These are phyloP conservation scores for Apotomis capreana DNA, from an alignment of 2,888 invertebrate species.

Conservation along the genomic window DNA sequence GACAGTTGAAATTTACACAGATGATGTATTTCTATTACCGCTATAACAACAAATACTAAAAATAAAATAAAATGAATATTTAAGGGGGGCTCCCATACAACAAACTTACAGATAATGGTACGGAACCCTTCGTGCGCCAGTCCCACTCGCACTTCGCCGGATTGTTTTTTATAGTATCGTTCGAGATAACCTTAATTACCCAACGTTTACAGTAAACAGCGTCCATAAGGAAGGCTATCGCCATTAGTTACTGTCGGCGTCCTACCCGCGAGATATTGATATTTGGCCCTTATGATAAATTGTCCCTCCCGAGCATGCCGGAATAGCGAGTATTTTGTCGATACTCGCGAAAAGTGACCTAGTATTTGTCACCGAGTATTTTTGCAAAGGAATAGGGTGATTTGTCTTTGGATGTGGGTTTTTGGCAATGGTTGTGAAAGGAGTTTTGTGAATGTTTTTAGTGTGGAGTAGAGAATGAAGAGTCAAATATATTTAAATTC, in stretches of 20 bases:
- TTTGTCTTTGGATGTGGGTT: slow-evolving; percentile 33
- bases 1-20: no score
- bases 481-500: neutral
- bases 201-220: slow-evolving; percentile 41
- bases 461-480: neutral
- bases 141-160: no score
- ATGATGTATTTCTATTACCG: no score
- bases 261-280: slow-evolving; percentile 68
- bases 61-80: no score
- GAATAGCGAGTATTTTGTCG: slow-evolving; percentile 50
- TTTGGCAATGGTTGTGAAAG: slow-evolving; percentile 5
- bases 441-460: neutral
- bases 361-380: slow-evolving; percentile 38
- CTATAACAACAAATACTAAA: no score
- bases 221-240: slow-evolving; percentile 48
- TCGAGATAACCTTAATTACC: slow-evolving; percentile 32
- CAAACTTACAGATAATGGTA: no score
- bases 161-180: neutral
- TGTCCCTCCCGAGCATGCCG: slow-evolving; percentile 56
- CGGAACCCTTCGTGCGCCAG: no score
- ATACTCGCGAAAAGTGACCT: slow-evolving; percentile 50
- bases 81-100: no score
- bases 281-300: slow-evolving; percentile 73
- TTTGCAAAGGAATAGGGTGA: slow-evolving; percentile 30
- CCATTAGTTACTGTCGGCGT: slow-evolving; percentile 73